Evolutionary conservation across 2,888 invertebrate species (phyloP), one percentile per base, ranked within the genome.

Genomic region (Caenorhabditis sp.): DNA sequence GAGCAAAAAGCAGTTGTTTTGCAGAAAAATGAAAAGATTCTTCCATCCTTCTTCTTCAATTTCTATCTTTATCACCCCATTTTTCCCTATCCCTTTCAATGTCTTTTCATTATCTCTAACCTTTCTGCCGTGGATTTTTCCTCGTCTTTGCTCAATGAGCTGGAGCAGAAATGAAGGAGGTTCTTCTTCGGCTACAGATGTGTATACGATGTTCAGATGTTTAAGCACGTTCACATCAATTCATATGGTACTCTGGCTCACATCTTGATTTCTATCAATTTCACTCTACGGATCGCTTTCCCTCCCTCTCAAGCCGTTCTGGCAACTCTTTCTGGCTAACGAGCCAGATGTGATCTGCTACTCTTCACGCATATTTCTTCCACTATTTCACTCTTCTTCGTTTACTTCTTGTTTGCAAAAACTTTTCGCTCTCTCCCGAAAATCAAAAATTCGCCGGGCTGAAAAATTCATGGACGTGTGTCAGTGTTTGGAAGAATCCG

Each of bases 1-100:
- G 79, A 79, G 70, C 76, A 74, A 64, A 64, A 64, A 64, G 54
- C 76, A 79, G 63, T 77, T 79, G 79, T 70, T 70, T 63, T 79
- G 79, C 70, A 79, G 28, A 51, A 38, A 61, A 38, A 47, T 66
- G 56, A 66, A n/a, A 51, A 76, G 61, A 68, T 31, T 24, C 31
- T 61, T 59, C 68, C 61, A 59, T 38, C 38, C 41, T 54, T 59
- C 63, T 38, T 51, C 41, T 41, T 59, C 70, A 77, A 69, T 77
- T 70, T 38, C 38, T 70, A 79, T 79, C 70, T 63, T 70, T 79
- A 63, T 63, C 70, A 77, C 79, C 58, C 31, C 75, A 49, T 47
- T 16, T 41, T 49, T 59, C 31, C 26, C 38, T 41, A 14, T n/a
- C 54, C 58, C 44, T 24, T 26, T n/a, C 68, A 49, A 35, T 68